Evolutionary conservation across 2,888 invertebrate genomes (phyloP).

Genomic region (Nemoura dubitans): DNA sequence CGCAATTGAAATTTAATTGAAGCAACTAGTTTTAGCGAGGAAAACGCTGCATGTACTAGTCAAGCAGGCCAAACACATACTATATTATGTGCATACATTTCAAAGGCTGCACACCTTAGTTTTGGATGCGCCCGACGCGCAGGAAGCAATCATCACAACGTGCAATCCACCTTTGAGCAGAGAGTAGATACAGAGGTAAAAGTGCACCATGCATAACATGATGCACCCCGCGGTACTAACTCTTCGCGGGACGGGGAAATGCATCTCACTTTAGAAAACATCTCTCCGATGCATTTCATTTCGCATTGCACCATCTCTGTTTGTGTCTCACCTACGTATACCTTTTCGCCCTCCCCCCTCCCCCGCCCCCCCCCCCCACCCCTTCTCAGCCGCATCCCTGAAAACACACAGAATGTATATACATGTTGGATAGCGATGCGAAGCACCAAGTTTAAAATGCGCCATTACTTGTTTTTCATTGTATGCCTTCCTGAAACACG

Average conservation of each 20-base stretch:
- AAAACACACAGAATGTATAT: background rate
- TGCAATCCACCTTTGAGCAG: background rate
- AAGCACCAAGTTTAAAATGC: background rate
- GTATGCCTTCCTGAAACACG: background rate
- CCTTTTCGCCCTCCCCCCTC: too few species aligned
- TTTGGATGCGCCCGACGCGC: background rate
- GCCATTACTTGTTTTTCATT: background rate
- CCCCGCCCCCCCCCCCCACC: background rate
- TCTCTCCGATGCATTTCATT: background rate
- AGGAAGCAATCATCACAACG: background rate
- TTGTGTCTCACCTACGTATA: background rate
- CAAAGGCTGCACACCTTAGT: background rate
- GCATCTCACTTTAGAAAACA: background rate
- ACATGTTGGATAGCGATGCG: too few species aligned
- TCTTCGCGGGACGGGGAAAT: background rate
- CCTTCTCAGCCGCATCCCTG: background rate
- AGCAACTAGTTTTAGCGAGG: background rate
- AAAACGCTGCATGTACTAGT: background rate
- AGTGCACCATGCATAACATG: too few species aligned
- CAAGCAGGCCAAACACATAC: too few species aligned
- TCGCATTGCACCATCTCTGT: background rate
- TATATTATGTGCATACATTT: too few species aligned
- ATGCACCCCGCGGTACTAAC: too few species aligned
- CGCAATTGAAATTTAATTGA: background rate
- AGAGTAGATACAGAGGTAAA: background rate